Evolutionary conservation across 2,888 invertebrate genomes (phyloP).

Genomic region (Tenthredo amoena): DNA sequence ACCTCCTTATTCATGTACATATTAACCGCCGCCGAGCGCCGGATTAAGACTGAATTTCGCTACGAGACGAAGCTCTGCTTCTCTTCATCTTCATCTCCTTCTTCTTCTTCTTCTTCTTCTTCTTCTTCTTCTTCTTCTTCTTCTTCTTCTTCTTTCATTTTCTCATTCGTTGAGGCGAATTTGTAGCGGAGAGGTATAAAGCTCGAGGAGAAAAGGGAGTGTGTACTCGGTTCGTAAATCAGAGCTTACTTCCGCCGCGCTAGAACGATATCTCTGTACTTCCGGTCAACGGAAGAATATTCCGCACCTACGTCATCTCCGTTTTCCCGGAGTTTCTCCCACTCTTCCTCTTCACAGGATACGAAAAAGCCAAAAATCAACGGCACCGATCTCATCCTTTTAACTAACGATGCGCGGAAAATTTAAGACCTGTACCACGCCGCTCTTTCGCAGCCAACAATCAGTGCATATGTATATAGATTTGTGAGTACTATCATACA

Average conservation of each 20-base stretch:
- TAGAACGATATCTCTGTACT: conserved; percentile 65
- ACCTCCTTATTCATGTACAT: conserved; percentile 40
- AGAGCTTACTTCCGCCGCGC: conserved; percentile 63
- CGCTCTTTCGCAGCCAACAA: not conserved
- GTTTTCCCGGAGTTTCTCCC: conserved; percentile 60
- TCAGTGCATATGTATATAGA: not conserved
- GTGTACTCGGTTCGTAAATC: conserved; percentile 64
- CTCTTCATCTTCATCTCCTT: not conserved
- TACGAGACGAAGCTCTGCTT: not conserved
- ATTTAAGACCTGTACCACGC: not conserved
- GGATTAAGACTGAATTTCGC: conserved; percentile 21
- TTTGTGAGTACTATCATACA: not conserved
- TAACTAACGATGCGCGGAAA: conserved; percentile 32
- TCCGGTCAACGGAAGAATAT: conserved; percentile 62
- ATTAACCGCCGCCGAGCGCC: conserved; percentile 23
- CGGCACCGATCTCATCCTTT: not conserved
- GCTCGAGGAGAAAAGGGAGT: conserved; percentile 55
- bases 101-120: not conserved
- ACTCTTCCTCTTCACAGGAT: not conserved
- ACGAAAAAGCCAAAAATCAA: conserved; percentile 41
- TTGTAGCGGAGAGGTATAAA: conserved; percentile 20
- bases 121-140: not conserved
- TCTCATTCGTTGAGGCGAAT: not conserved
- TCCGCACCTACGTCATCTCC: conserved; percentile 62
- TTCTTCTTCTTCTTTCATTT: not conserved